A percentile compares a stretch with the other conserved stretches of the same genome.
Evolutionary conservation across 2,113 vertebrate genomes (phyloP).

Genomic region (Uria lomvia): DNA sequence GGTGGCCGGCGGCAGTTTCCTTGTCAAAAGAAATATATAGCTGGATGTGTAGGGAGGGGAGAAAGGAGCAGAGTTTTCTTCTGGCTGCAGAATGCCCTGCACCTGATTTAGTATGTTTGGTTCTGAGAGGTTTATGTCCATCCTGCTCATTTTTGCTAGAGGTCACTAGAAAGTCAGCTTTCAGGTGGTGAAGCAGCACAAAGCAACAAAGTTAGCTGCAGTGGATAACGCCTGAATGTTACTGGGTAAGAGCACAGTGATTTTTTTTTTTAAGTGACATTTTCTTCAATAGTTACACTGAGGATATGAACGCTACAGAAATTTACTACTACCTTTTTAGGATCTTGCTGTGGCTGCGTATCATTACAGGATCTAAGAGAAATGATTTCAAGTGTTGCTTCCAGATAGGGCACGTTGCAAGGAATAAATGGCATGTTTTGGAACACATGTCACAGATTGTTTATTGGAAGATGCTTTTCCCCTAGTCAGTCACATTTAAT

Average conservation of each 20-base stretch:
- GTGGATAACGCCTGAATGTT: background rate
- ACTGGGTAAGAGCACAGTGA: background rate
- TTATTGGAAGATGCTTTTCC: background rate
- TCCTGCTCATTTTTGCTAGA: background rate
- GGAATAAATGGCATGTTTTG: background rate
- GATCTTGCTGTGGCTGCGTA: background rate
- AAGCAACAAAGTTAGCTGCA: background rate
- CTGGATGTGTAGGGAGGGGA: background rate
- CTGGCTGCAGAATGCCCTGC: background rate
- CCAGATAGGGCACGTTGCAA: background rate
- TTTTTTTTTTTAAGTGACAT: background rate
- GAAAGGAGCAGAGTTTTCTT: background rate
- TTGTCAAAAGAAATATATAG: background rate
- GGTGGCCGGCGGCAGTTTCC: background rate
- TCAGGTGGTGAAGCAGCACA: background rate
- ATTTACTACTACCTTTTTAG: background rate
- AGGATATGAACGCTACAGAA: background rate
- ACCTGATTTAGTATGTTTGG: background rate
- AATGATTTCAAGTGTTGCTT: background rate
- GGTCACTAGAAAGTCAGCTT: constrained; percentile 20
- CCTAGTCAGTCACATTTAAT: background rate
- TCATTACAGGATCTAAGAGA: background rate
- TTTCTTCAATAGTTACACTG: background rate
- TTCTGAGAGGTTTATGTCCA: background rate
- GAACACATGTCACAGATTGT: background rate